Evolutionary conservation across 2,888 invertebrate genomes (phyloP), one percentile per base, ranked within the genome.

Genomic region (Xanthia togata): DNA sequence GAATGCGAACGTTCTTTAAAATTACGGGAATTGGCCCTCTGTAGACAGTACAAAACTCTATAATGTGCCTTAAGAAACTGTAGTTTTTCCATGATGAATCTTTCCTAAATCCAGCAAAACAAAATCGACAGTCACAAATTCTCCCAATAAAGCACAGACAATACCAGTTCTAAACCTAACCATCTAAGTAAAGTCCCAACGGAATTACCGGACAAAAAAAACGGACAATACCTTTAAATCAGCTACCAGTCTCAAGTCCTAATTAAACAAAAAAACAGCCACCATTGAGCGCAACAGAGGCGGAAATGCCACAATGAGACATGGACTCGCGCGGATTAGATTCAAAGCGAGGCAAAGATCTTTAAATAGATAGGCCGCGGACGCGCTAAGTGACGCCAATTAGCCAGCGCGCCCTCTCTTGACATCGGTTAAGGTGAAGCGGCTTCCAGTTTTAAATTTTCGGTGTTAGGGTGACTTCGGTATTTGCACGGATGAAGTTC

Each of bases 371-470:
- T 91, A 91, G 88, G 87, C 88, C 88, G 87, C 87, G 91, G 89
- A 90, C 91, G 91, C 90, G 91, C 92, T 93, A 93, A 93, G 92
- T 92, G 93, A 91, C 89, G 89, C 90, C 91, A 91, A 91, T 92
- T 92, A 92, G 91, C 91, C 89, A 88, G 82, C 87, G 85, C 83
- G 88, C 89, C 89, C 89, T 89, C 86, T 80, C 81, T 70, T 89
- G 90, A 91, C 91, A 91, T 87, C 88, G 86, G 88, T 83, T 88
- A 86, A 89, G 88, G 85, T 82, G 82, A 82, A 86, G 81, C 65
- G 53, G 60, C 38, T 84, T 81, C 84, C 73, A 79, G 55, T 77
- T 84, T 87, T 71, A 82, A 88, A 82, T 80, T 84, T 77, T 88
- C 38, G 70, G 77, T 53, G 38, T 76, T 69, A 68, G 62, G 59